Base-by-base conservation (phyloP, 2,113 vertebrate species). In the Arvicanthis niloticus region DNA sequence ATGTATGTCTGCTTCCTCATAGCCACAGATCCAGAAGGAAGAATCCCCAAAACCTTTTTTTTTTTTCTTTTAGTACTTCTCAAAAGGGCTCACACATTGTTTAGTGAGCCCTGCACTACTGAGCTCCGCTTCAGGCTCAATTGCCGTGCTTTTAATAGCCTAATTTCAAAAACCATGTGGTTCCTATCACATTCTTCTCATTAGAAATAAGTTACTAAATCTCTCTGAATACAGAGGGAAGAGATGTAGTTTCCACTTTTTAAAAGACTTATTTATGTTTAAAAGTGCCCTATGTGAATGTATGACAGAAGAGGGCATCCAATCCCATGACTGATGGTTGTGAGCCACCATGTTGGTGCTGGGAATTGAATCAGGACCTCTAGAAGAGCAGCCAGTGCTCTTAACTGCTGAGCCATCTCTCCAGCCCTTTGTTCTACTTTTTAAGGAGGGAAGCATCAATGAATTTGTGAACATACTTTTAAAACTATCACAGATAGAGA, bases 381-480 rank as follows among this genome's bases (percentile, higher is more conserved):
- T 68, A 5, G 65, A 68, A 34, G 65, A 31, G 29, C 12, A 31
- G 29, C 29, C 12, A 34, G 29, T 34, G 65, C 31, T 68, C 29
- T 34, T 68, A 68, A 68, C 65, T 34, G 29, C 65, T 68, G 65
- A 34, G 65, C 29, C 65, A 13, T 68, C 65, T 68, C 31, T 68
- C 29, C 12, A 68, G 12, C 12, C 29, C 65, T 68, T 9, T 34
- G 65, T 68, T 68, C 65, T 11, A 56, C n/a, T 84, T 65, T 93
- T 70, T 76, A 15, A 90, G 92, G 16, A 53, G 12, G 89, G 19
- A 8, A 51, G 19, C 56, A 21, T 81, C 82, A 89, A 60, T 88
- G 77, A 91, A 91, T 87, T 88, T 93, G 70, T 62, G 86, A 31
- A 45, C 34, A 10, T 58, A 72, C 29, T 93, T 97, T 95, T 88